These are phyloP conservation scores for Lydus trimaculatus DNA, from an alignment of 2,888 invertebrate species.

Conservation along the genomic window DNA sequence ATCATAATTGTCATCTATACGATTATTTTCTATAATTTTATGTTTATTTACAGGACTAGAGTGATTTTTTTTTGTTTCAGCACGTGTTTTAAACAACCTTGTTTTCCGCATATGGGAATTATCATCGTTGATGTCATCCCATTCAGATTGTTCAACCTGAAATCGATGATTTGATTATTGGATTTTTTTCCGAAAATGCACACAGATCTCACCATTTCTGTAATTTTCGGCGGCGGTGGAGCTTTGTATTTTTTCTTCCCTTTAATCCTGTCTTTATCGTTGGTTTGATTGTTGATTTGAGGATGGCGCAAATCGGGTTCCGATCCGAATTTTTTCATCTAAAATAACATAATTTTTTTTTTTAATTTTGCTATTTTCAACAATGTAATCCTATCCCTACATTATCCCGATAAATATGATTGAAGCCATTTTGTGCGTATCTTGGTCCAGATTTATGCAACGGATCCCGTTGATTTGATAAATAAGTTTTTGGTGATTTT, in stretches of 20 bases:
- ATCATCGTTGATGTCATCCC: conserved; percentile 46
- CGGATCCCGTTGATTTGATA: conserved; percentile 40
- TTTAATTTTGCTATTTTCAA: background rate
- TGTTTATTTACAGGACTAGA: conserved; percentile 52
- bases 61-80: conserved; percentile 69
- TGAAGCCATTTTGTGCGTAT: conserved; percentile 22
- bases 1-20: conserved; percentile 18
- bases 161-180: conserved; percentile 10
- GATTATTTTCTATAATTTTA: conserved; percentile 28
- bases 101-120: conserved; percentile 63
- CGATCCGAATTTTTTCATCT: conserved; percentile 72
- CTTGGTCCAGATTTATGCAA: conserved; percentile 38
- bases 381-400: conserved; percentile 7
- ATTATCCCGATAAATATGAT: conserved; percentile 17
- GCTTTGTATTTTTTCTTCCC: conserved; percentile 81
- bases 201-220: conserved; percentile 32
- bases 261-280: conserved; percentile 62
- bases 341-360: conserved; percentile 24
- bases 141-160: conserved; percentile 49
- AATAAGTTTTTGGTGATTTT: conserved; percentile 33
- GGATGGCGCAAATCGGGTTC: conserved; percentile 71
- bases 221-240: conserved; percentile 64
- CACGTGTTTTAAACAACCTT: conserved; percentile 77
- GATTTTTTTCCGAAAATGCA: background rate
- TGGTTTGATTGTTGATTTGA: conserved; percentile 43